Base-by-base conservation (phyloP, 1,140 invertebrate species). In the Bombus haemorrhoidalis region DNA sequence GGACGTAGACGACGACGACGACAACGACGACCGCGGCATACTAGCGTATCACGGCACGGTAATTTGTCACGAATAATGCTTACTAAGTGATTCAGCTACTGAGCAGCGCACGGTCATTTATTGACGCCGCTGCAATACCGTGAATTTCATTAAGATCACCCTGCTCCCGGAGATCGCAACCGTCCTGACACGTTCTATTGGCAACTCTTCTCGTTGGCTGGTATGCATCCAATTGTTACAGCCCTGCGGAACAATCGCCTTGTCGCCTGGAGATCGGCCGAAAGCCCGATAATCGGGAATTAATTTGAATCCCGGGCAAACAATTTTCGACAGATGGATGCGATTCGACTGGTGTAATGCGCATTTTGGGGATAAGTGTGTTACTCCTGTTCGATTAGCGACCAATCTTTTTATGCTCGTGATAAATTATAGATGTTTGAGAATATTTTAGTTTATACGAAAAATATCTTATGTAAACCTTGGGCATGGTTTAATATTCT, bases 1-100 rank as follows among this genome's bases (percentile, higher is more conserved):
- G n/a, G n/a, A n/a, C n/a, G n/a, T n/a, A n/a, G n/a, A n/a, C n/a
- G n/a, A 41, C 41, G 41, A 13, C 0, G 15, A 39, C 57, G 57
- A 6, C 10, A 34, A 37, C 37, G 83, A 88, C 89, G 86, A 91
- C 82, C 90, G 92, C 91, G 89, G 92, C 93, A 94, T 93, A 94
- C 93, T 92, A 89, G 93, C 88, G 87, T 92, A 94, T 95, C 94
- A 93, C 91, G 93, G 91, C 91, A 81, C 86, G 90, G 91, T 92
- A 94, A 95, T 95, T 95, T 95, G 94, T 95, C 94, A 94, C 92
- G 92, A 92, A 93, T 91, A 92, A 89, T 93, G 93, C 93, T 94
- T 95, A 94, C 94, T 95, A 94, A 92, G 93, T 93, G 93, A 94
- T 95, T 94, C 92, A 91, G 76, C 86, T 81, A 92, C 91, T 92